A percentile compares a stretch with the other conserved stretches of the same genome.
phyloP scores from a whole-genome alignment of 2,113 vertebrate species.

The Corvus moneduloides region DNA sequence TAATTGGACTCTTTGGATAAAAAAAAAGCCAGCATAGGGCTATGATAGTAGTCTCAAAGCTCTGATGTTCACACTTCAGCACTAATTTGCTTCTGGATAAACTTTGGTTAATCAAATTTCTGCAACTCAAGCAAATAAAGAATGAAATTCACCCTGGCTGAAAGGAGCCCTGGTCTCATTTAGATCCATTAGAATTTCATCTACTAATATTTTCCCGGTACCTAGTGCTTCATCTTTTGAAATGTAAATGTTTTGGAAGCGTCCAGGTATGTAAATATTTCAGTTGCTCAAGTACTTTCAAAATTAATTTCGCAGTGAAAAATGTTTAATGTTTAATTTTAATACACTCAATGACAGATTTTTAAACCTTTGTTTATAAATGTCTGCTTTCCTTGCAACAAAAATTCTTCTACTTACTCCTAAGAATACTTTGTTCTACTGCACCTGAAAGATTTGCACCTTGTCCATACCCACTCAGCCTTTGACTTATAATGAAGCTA shows the following conservation, averaged over 20 bases:
- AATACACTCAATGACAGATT: neutral
- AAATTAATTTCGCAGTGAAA: neutral
- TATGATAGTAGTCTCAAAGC: neutral
- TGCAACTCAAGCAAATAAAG: neutral
- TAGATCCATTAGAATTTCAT: neutral
- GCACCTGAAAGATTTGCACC: neutral
- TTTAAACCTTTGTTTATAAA: neutral
- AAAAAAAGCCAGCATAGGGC: neutral
- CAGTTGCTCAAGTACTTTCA: neutral
- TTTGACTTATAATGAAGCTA: neutral
- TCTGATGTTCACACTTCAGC: conserved; percentile 20
- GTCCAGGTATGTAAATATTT: neutral
- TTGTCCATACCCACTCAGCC: neutral
- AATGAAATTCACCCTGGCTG: neutral
- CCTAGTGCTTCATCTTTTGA: neutral
- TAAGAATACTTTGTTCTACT: neutral
- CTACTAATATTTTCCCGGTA: neutral
- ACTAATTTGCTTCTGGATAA: conserved; percentile 13
- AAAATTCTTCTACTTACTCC: neutral
- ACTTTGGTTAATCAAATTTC: conserved; percentile 27
- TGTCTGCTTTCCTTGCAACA: neutral
- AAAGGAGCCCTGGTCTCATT: neutral
- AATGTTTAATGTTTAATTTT: neutral
- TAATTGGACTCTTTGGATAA: neutral
- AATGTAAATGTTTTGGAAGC: neutral